phyloP scores from a whole-genome alignment of 2,888 invertebrate species.

The Apamea monoglypha region DNA sequence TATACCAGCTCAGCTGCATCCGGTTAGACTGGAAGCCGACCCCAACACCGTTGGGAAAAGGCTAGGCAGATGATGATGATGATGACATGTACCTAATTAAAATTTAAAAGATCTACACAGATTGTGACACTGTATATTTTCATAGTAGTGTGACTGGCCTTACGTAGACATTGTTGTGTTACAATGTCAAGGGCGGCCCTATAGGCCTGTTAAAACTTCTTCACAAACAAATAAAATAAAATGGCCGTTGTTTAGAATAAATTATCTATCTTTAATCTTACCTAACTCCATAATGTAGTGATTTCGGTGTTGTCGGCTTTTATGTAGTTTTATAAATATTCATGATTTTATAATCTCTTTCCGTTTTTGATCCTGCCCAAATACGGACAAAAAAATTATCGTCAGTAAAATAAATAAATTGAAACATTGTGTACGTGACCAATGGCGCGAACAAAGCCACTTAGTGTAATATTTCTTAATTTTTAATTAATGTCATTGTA shows the following conservation, averaged over 20 bases:
- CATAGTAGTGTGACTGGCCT: background rate
- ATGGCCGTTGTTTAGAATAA: background rate
- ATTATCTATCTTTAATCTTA: background rate
- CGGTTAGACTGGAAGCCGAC: no score
- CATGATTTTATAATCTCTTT: background rate
- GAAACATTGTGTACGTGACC: constrained; percentile 35
- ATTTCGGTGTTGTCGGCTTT: no score
- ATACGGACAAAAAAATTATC: background rate
- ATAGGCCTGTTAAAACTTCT: background rate
- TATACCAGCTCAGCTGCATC: no score
- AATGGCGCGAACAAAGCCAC: constrained; percentile 17
- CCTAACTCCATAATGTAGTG: background rate
- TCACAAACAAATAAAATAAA: background rate
- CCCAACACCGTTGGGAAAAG: no score
- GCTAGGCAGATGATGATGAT: no score
- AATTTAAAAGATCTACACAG: background rate
- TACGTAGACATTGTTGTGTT: constrained; percentile 10
- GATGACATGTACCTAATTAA: no score
- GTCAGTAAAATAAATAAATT: constrained; percentile 4
- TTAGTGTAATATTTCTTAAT: constrained; percentile 25
- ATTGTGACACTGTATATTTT: background rate
- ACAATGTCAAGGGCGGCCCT: constrained; percentile 21
- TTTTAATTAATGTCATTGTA: constrained; percentile 43
- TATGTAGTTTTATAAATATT: constrained; percentile 8
- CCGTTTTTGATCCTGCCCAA: constrained; percentile 1